Evolutionary conservation across 2,888 invertebrate genomes (phyloP).

Genomic region (Argyresthia goedartella): DNA sequence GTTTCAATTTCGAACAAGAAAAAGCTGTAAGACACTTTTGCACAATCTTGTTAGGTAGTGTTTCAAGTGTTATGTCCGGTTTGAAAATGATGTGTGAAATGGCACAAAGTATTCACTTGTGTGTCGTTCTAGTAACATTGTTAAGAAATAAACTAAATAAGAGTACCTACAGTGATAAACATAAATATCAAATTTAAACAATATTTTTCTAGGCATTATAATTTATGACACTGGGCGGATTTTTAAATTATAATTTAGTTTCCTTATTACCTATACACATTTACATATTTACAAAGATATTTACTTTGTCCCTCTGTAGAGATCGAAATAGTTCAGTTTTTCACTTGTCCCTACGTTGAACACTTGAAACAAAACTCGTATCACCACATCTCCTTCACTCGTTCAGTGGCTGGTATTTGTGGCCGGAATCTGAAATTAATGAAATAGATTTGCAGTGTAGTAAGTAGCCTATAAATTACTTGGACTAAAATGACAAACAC

Average conservation of each 20-base stretch:
- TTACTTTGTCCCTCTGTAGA: conserved; percentile 4
- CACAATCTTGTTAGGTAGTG: no score
- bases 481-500: no score
- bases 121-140: conserved; percentile 29
- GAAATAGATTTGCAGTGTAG: not conserved
- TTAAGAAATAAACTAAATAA: not conserved
- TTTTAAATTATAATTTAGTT: conserved; percentile 17
- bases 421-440: conserved; percentile 51
- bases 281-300: conserved; percentile 53
- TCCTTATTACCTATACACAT: conserved; percentile 21
- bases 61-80: no score
- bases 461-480: no score
- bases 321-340: not conserved
- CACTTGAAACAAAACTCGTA: not conserved
- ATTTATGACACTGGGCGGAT: conserved; percentile 60
- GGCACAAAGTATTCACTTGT: conserved; percentile 64
- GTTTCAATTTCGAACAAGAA: no score
- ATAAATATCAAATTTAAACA: conserved; percentile 10
- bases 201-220: conserved; percentile 14
- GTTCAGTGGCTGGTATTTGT: conserved; percentile 57
- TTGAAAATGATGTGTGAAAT: conserved; percentile 17
- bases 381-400: conserved; percentile 72
- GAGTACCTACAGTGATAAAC: not conserved
- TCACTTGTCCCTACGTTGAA: not conserved
- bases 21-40: no score